Conservation (phyloP, 2,797 vertebrate species). For the Rhinoraja longicauda region DNA sequence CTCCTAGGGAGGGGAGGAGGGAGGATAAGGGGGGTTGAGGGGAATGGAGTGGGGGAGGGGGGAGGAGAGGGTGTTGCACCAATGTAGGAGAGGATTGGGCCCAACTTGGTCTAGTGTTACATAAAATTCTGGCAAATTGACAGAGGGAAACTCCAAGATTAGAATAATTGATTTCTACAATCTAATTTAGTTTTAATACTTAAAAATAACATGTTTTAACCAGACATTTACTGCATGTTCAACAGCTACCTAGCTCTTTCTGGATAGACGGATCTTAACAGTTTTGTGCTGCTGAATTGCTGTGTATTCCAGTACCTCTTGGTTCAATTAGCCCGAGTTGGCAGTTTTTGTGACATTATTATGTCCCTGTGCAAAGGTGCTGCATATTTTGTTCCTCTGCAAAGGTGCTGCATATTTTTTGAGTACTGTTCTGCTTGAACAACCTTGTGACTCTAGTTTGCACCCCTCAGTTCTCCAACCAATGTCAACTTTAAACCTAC, state of each 20-base stretch:
- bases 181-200: background rate
- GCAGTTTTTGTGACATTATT: background rate
- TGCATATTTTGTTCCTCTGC: too few relatives aligned
- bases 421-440: background rate
- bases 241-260: background rate
- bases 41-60: too few relatives aligned
- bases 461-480: background rate
- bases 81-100: too few relatives aligned
- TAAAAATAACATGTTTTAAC: background rate
- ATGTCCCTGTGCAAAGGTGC: background rate
- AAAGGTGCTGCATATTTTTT: background rate
- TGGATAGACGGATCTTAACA: background rate
- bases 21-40: too few relatives aligned
- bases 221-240: background rate
- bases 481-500: background rate
- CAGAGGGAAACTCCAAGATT: background rate
- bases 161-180: background rate
- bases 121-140: background rate
- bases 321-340: background rate
- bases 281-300: too few relatives aligned
- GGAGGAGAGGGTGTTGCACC: too few relatives aligned
- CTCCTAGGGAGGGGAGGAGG: too few relatives aligned
- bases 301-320: background rate
- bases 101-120: too few relatives aligned
- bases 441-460: background rate